Evolutionary conservation across 2,113 vertebrate species (phyloP), one percentile per base, ranked within the genome.

Genomic region (Parotia lawesii): DNA sequence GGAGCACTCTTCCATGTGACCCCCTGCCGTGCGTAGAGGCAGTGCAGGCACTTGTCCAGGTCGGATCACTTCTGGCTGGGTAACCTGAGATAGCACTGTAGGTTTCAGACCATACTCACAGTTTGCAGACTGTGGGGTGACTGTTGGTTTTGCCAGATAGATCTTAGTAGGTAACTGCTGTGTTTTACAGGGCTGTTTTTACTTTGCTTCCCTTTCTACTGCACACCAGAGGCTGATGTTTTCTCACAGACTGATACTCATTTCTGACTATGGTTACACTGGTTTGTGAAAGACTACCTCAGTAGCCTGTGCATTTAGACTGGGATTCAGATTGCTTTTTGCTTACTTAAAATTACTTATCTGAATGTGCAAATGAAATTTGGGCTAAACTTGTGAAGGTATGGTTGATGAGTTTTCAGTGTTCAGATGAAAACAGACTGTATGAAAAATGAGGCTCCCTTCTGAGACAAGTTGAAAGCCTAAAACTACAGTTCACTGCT

Each of bases 21-120:
- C 1, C 2, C 9, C 21, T 0, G 2, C 37, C n/a, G 42, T 45
- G 56, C 0, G 0, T 5, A 15, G 35, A 35, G 54, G 14, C 66
- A 50, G n/a, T 0, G 0, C 4, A 2, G 64, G 50, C 12, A 12
- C 42, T 27, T 70, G 45, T 24, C 22, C 11, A 11, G 35, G 23
- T 42, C 27, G 10, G 22, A 17, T 47, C 48, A 8, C 27, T 70
- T 89, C 51, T 38, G 37, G 7, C 20, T 1, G 5, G 18, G 25
- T 50, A 38, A 17, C 57, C 64, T 67, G 58, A 44, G 48, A 15
- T 42, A 50, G 29, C 11, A 21, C 9, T 17, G 4, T 8, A 8
- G 19, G 14, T 64, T 62, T 72, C 71, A 82, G 44, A 16, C 40
- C 6, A 18, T 54, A 3, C n/a, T 79, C 28, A 3, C 10, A 14